Conservation (phyloP, 1,140 invertebrate genomes). For the Tachypleus tridentatus region DNA sequence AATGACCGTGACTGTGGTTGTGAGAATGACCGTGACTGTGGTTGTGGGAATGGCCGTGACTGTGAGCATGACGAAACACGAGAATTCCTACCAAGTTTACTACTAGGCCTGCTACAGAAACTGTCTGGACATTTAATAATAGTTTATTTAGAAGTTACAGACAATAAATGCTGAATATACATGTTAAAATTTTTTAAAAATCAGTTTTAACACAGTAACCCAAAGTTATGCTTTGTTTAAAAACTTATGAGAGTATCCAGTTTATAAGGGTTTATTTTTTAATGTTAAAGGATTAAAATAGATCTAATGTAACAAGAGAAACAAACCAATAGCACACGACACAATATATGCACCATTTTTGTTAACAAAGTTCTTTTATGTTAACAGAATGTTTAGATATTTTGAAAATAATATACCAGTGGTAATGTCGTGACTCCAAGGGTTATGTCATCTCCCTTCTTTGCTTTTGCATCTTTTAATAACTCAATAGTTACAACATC, state of each 20-base stretch:
- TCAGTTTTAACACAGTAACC: not conserved
- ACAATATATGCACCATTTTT: no score
- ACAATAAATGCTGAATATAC: not conserved
- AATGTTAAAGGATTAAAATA: conserved; percentile 2
- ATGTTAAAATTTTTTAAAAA: no score
- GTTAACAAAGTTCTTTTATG: no score
- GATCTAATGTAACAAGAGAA: conserved; percentile 1
- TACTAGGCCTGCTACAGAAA: conserved; percentile 43
- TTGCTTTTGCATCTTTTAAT: no score
- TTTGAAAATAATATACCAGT: no score
- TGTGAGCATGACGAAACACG: conserved; percentile 38
- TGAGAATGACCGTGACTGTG: conserved; percentile 39
- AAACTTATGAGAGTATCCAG: conserved; percentile 1
- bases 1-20: conserved; percentile 30
- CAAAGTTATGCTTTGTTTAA: not conserved
- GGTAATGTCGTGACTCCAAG: no score
- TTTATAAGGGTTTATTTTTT: not conserved
- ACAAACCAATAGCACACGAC: no score
- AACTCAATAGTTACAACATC: no score
- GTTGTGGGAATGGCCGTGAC: conserved; percentile 28
- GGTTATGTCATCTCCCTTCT: no score
- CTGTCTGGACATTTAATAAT: conserved; percentile 37
- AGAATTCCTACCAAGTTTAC: conserved; percentile 48
- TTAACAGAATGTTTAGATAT: no score
- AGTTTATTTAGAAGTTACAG: conserved; percentile 4